Evolutionary conservation across 2,888 invertebrate species (phyloP).

Genomic region (Eupeodes luniger): DNA sequence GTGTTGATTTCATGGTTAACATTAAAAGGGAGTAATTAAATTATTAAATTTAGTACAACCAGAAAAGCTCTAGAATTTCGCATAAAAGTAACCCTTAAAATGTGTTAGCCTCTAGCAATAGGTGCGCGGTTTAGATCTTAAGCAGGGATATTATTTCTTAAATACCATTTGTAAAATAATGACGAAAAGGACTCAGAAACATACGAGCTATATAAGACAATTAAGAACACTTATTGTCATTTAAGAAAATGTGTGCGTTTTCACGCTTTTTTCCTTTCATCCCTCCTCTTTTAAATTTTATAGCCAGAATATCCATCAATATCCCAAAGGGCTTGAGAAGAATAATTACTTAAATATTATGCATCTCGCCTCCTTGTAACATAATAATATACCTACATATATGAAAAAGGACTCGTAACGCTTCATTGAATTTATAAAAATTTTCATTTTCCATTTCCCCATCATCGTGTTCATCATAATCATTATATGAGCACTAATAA

Average conservation of each 20-base stretch:
- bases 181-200: not conserved
- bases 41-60: constrained; percentile 33
- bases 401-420: constrained; percentile 50
- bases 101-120: not conserved
- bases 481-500: not conserved
- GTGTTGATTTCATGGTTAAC: constrained; percentile 40
- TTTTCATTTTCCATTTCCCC: constrained; percentile 60
- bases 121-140: not conserved
- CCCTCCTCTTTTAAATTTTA: not conserved
- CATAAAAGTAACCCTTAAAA: not conserved
- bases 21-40: constrained; percentile 45
- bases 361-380: constrained; percentile 66
- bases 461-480: not conserved
- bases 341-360: constrained; percentile 76
- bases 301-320: constrained; percentile 1
- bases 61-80: not conserved
- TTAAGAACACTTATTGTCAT: constrained; percentile 75
- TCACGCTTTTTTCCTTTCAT: constrained; percentile 64
- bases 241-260: constrained; percentile 65
- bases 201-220: constrained; percentile 55
- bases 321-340: constrained; percentile 61
- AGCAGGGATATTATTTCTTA: constrained; percentile 3
- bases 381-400: not conserved
- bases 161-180: constrained; percentile 11
- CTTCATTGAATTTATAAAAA: constrained; percentile 71